A percentile compares a stretch with the other conserved stretches of the same genome.
Evolutionary conservation across 2,797 vertebrate genomes (phyloP).

Genomic region (Clarias pachynema): DNA sequence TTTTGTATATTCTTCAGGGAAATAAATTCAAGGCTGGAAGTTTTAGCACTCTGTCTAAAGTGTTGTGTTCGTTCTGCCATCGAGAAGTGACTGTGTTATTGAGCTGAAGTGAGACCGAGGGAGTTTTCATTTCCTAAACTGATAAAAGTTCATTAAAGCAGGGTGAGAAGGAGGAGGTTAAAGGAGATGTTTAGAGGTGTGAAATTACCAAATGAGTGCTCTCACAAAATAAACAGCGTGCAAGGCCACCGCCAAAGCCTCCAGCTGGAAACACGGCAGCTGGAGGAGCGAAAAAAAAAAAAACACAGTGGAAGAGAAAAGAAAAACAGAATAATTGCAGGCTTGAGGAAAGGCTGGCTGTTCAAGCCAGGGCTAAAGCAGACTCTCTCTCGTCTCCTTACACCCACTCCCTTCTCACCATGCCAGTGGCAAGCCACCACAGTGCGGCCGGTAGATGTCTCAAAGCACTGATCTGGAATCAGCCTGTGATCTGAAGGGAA

Average conservation of each 20-base stretch:
- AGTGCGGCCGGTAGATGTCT: slow-evolving; percentile 33
- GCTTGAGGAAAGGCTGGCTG: slow-evolving; percentile 50
- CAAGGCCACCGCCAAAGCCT: slow-evolving; percentile 48
- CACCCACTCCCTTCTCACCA: slow-evolving; percentile 46
- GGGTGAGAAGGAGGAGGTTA: slow-evolving; percentile 50
- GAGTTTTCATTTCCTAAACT: slow-evolving; percentile 58
- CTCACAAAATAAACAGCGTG: slow-evolving; percentile 56
- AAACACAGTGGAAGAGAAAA: slow-evolving; percentile 36
- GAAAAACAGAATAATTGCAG: slow-evolving; percentile 56
- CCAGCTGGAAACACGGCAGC: slow-evolving; percentile 49
- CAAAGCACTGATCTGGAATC: slow-evolving; percentile 36
- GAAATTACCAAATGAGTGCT: slow-evolving; percentile 60
- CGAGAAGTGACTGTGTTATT: slow-evolving; percentile 33
- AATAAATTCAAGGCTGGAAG: slow-evolving; percentile 24
- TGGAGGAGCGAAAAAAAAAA: slow-evolving; percentile 10
- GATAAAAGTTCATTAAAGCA: slow-evolving; percentile 62
- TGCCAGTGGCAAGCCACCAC: slow-evolving; percentile 29
- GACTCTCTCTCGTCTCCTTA: slow-evolving; percentile 41
- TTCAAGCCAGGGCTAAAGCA: slow-evolving; percentile 44
- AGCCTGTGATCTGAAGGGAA: slow-evolving; percentile 23
- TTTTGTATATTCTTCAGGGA: slow-evolving; percentile 15
- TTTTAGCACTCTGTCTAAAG: slow-evolving; percentile 33
- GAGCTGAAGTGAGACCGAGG: slow-evolving; percentile 38
- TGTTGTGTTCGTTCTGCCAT: slow-evolving; percentile 31
- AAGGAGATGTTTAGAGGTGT: slow-evolving; percentile 56